Conservation (phyloP, 2,888 invertebrate species). For the Drosophila flavopinicola region DNA sequence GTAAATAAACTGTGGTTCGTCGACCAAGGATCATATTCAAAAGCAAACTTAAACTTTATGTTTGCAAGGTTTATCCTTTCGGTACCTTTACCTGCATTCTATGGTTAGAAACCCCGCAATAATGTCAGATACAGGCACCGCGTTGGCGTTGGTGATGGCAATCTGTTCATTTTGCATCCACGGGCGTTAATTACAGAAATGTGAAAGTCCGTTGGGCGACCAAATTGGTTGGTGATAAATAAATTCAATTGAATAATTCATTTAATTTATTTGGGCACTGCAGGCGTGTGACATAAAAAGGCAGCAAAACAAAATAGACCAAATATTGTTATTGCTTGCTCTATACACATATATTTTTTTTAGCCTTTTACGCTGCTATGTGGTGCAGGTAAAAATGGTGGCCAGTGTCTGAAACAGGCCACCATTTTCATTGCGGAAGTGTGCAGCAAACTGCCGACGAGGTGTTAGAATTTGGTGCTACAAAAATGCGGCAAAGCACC, state of each 20-base stretch:
- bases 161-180: slow-evolving; percentile 45
- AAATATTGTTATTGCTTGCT: slow-evolving; percentile 35
- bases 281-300: slow-evolving; percentile 50
- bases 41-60: not conserved
- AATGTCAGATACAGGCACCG: slow-evolving; percentile 40
- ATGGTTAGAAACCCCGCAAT: slow-evolving; percentile 31
- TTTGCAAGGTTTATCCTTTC: not conserved
- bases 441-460: slow-evolving; percentile 68
- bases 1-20: not conserved
- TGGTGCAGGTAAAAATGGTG: slow-evolving; percentile 61
- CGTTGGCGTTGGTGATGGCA: slow-evolving; percentile 28
- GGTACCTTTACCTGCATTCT: not conserved
- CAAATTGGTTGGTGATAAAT: slow-evolving; percentile 80
- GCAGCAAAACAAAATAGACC: slow-evolving; percentile 21
- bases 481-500: slow-evolving; percentile 14
- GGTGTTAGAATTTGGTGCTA: slow-evolving; percentile 69
- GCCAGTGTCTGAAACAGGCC: slow-evolving; percentile 31
- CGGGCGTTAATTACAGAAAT: slow-evolving; percentile 80
- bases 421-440: slow-evolving; percentile 70
- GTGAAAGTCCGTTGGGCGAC: slow-evolving; percentile 62
- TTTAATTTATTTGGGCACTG: slow-evolving; percentile 80
- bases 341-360: slow-evolving; percentile 22
- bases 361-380: slow-evolving; percentile 21
- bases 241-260: slow-evolving; percentile 83
- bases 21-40: not conserved